Evolutionary conservation across 2,113 vertebrate species (phyloP).

Genomic region (Podarcis raffonei): DNA sequence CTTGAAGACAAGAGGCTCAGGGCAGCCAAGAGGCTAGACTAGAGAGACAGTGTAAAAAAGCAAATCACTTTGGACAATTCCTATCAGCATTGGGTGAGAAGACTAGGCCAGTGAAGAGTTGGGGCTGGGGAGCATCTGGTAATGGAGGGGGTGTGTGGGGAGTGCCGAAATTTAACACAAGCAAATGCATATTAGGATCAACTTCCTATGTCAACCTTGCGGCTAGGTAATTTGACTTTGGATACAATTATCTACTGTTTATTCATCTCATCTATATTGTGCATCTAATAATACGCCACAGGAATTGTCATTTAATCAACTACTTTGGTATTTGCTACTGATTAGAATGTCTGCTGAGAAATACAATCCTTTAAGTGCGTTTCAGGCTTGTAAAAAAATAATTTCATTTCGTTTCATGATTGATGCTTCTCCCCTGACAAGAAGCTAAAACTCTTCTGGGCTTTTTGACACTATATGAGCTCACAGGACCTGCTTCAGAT

Average conservation of each 20-base stretch:
- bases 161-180: background rate
- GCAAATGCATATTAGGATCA: background rate
- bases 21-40: background rate
- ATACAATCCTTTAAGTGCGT: background rate
- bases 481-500: background rate
- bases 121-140: background rate
- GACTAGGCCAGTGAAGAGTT: background rate
- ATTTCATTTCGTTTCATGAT: background rate
- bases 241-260: background rate
- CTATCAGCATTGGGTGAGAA: background rate
- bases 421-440: background rate
- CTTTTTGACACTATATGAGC: background rate
- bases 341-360: background rate
- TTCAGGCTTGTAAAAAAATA: background rate
- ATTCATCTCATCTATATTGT: background rate
- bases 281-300: background rate
- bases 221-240: background rate
- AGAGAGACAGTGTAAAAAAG: background rate
- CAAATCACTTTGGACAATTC: background rate
- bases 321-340: background rate
- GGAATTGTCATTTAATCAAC: background rate
- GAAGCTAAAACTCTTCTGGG: background rate
- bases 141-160: background rate
- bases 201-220: background rate
- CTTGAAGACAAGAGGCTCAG: background rate